Percentiles rank a stretch among this genome's conserved stretches.
Conservation (phyloP, 2,888 invertebrate genomes). For the Biston betularia region DNA sequence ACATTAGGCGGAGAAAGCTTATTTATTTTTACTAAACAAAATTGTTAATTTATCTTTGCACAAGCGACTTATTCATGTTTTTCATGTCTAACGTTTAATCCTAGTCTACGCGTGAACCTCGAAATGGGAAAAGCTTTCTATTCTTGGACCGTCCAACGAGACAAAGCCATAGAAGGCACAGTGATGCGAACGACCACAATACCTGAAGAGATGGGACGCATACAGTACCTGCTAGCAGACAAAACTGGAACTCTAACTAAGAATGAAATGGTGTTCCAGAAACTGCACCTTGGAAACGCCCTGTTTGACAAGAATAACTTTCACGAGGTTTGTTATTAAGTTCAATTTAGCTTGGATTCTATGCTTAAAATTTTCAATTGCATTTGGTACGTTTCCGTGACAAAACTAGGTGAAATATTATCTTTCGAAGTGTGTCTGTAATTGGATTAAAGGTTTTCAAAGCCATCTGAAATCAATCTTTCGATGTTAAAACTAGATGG, state of each 20-base stretch:
- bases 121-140: constrained; percentile 99
- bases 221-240: constrained; percentile 98
- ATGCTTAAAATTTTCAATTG: background rate
- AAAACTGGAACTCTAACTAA: constrained; percentile 99
- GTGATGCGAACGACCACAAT: constrained; percentile 99
- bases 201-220: constrained; percentile 98
- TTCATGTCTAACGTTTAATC: too few relatives aligned
- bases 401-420: too few relatives aligned
- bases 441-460: too few relatives aligned
- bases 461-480: too few relatives aligned
- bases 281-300: constrained; percentile 97
- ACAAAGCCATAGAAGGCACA: constrained; percentile 96
- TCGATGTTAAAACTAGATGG: too few relatives aligned
- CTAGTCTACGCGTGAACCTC: constrained; percentile 97
- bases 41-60: too few relatives aligned
- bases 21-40: too few relatives aligned
- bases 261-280: constrained; percentile 99
- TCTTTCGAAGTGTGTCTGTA: too few relatives aligned
- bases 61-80: too few relatives aligned
- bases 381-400: too few relatives aligned
- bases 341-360: background rate
- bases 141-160: constrained; percentile 98
- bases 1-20: too few relatives aligned
- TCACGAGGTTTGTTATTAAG: constrained; percentile 87
- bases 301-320: constrained; percentile 95